Evolutionary conservation across 2,113 vertebrate genomes (phyloP).

Genomic region (Gorsachius goisagi): DNA sequence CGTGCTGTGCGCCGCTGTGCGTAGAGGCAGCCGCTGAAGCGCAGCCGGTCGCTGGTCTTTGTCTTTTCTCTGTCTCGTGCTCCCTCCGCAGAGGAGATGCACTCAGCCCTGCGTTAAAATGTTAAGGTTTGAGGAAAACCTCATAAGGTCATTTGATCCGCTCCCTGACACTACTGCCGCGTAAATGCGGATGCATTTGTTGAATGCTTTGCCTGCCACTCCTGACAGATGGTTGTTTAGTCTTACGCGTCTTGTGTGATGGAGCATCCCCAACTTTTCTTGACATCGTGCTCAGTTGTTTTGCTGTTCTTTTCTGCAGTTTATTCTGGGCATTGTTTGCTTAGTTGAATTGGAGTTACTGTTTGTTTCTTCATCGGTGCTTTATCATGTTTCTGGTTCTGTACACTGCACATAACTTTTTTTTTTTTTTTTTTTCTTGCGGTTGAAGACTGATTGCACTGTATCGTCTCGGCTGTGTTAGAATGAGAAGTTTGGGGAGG

Average conservation of each 20-base stretch:
- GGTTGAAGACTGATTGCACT: conserved; percentile 32
- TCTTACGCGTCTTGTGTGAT: neutral
- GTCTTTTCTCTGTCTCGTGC: neutral
- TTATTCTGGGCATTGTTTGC: conserved; percentile 34
- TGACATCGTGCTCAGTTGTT: conserved; percentile 1
- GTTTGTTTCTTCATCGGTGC: conserved; percentile 45
- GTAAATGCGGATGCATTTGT: neutral
- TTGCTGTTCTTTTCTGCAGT: conserved; percentile 1
- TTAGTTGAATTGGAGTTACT: neutral
- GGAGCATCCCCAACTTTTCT: conserved; percentile 41
- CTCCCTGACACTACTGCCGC: neutral
- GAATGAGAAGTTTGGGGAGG: conserved; percentile 55
- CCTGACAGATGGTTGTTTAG: conserved; percentile 1
- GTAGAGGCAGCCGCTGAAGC: neutral
- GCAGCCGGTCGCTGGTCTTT: neutral
- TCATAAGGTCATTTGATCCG: neutral
- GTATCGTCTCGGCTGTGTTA: neutral
- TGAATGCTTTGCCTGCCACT: neutral
- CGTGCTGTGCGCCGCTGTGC: fast-evolving
- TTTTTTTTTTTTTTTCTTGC: neutral
- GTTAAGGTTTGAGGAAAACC: neutral
- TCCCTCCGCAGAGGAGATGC: neutral
- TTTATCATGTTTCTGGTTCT: conserved; percentile 31
- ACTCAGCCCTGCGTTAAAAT: fast-evolving
- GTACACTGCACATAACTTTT: neutral